Conservation (phyloP, 2,888 invertebrate species). For the Venusia cambrica region DNA sequence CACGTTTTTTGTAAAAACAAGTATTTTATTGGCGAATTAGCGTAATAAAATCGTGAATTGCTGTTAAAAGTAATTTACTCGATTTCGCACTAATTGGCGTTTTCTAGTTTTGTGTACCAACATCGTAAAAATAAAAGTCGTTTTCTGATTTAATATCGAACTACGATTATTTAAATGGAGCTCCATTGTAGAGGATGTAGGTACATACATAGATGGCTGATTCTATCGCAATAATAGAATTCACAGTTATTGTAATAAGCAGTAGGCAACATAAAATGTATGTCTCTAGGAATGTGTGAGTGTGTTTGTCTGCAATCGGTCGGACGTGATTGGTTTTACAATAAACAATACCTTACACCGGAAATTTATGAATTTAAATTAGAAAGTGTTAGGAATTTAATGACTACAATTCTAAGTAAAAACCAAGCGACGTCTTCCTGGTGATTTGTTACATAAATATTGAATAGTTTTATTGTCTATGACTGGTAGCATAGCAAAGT, state of each 20-base stretch:
- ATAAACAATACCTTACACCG: conserved; percentile 66
- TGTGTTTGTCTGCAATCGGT: conserved; percentile 66
- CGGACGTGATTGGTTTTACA: conserved; percentile 66
- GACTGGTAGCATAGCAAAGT: conserved; percentile 45
- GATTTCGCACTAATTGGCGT: conserved; percentile 28
- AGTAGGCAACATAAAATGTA: conserved; percentile 37
- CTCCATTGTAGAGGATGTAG: not conserved
- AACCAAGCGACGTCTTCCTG: conserved; percentile 43
- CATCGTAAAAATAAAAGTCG: conserved; percentile 30
- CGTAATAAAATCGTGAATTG: conserved; percentile 30
- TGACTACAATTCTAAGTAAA: conserved; percentile 38
- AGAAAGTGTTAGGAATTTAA: conserved; percentile 80
- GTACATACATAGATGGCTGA: not conserved
- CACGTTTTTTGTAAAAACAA: conserved; percentile 30
- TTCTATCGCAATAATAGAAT: conserved; percentile 25
- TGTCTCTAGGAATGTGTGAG: conserved; percentile 50
- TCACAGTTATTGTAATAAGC: conserved; percentile 33
- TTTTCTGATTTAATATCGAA: conserved; percentile 17
- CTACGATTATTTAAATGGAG: conserved; percentile 11
- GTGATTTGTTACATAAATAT: conserved; percentile 61
- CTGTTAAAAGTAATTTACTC: conserved; percentile 29
- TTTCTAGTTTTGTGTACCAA: conserved; percentile 22
- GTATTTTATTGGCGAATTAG: conserved; percentile 29
- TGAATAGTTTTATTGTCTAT: conserved; percentile 58
- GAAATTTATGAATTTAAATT: conserved; percentile 81